Conservation (phyloP, 2,113 vertebrate species). For the Tenebrosternarchus preto region DNA sequence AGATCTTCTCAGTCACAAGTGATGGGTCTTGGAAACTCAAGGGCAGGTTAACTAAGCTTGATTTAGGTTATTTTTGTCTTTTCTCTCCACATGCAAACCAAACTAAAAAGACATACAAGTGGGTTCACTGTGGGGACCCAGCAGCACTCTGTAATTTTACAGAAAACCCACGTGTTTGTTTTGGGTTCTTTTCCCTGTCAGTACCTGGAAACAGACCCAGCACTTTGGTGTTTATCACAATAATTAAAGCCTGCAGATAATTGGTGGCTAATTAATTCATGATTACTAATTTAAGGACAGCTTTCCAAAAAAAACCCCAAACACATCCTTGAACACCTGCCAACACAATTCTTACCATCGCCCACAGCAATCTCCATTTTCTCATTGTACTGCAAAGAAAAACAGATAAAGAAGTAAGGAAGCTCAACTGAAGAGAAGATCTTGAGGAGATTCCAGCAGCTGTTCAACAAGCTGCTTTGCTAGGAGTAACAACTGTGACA, state of each 20-base stretch:
- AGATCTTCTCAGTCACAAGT: too few relatives aligned
- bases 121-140: neutral
- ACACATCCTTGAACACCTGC: constrained; percentile 56
- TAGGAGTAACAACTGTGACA: neutral
- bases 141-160: neutral
- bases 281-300: constrained; percentile 53
- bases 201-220: constrained; percentile 33
- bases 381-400: constrained; percentile 21
- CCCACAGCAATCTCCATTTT: constrained; percentile 47
- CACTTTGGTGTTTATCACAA: constrained; percentile 47
- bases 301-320: constrained; percentile 42
- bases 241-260: constrained; percentile 48
- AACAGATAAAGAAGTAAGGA: neutral
- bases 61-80: neutral
- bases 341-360: constrained; percentile 43
- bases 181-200: constrained; percentile 13
- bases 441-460: constrained; percentile 17
- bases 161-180: constrained; percentile 9
- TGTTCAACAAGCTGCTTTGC: constrained; percentile 38
- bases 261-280: constrained; percentile 50
- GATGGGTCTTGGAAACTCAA: too few relatives aligned
- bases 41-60: neutral
- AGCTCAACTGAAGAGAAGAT: neutral
- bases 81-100: neutral
- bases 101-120: neutral